Percentiles rank a stretch among this genome's conserved stretches.
Conservation (phyloP, 2,113 vertebrate species). For the Calidris pygmaea region DNA sequence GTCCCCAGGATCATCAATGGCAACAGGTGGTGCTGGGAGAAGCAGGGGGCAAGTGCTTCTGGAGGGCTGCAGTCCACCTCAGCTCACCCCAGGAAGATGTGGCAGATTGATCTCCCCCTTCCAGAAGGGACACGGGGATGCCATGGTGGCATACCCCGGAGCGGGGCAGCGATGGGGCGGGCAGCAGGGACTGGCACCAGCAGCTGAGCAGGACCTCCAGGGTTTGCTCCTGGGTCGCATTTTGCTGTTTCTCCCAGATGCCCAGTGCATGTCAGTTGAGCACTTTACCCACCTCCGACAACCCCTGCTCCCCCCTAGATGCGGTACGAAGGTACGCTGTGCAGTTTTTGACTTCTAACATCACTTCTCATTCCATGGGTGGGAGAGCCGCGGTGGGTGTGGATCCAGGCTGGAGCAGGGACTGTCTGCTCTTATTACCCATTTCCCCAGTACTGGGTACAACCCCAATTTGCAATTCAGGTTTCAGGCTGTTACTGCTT, state of each 20-base stretch:
- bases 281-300: not conserved
- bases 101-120: not conserved
- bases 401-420: not conserved
- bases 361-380: not conserved
- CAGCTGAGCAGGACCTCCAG: not conserved
- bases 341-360: not conserved
- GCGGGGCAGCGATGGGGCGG: not conserved
- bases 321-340: fast-evolving
- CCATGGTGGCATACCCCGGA: not conserved
- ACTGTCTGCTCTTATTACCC: not conserved
- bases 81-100: not conserved
- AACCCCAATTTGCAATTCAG: fast-evolving
- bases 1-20: not conserved
- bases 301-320: not conserved
- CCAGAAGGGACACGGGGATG: not conserved
- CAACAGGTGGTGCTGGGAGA: not conserved
- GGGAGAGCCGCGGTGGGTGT: not conserved
- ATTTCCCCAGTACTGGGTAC: not conserved
- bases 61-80: not conserved
- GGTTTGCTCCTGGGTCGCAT: not conserved
- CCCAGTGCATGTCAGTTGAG: not conserved
- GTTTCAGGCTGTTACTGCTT: not conserved
- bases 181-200: fast-evolving
- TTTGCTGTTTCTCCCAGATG: not conserved
- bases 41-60: not conserved